Base-by-base conservation (phyloP, 2,113 vertebrate species). In the Oreochromis aureus region DNA sequence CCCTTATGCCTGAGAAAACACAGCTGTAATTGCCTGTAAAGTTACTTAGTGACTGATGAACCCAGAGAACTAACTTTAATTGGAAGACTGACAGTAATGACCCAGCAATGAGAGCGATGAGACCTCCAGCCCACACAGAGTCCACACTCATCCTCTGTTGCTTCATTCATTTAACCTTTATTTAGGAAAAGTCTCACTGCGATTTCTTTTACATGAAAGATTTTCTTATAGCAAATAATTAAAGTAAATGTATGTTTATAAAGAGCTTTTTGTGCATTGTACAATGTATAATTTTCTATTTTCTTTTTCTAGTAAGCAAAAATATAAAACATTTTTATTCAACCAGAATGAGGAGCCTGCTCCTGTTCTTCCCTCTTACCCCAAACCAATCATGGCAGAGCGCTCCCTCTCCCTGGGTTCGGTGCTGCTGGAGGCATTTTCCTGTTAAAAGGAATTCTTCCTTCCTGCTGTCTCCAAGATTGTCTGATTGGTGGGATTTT, bases 331-430 rank as follows among this genome's bases (percentile, higher is more conserved):
- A 27, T 16, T 44, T 44, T 44, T 10, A 24, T 44, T 24, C 1
- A 44, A 22, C 3, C 7, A 15, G 12, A 30, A 18, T 18, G 8
- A 0, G 8, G 9, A 71, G 39, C 0, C 66, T 71, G 36, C 3
- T 2, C 11, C 36, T 66, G 2, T 0, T 6, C 7, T 36, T 7
- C 61, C 19, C 61, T 12, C 10, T 66, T 34, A 0, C 34, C 30
- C 5, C 16, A 3, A 63, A 63, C 58, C 30, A 34, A 19, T 34
- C 30, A 2, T 2, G 2, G 34, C 34, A n/a, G 61, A 39, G 19
- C 4, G 18, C 6, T 66, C 32, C 19, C 2, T n/a, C 32, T 36
- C 61, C 59, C 61, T 7, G 18, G 0, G 4, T 7, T 18, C 5
- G 5, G 27, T 1, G 5, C 19, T 39, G 30, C 10, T 66, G 61